Percentiles rank a stretch among this genome's conserved stretches.
Evolutionary conservation across 2,797 vertebrate species (phyloP).

Genomic region (Sebastes minor): DNA sequence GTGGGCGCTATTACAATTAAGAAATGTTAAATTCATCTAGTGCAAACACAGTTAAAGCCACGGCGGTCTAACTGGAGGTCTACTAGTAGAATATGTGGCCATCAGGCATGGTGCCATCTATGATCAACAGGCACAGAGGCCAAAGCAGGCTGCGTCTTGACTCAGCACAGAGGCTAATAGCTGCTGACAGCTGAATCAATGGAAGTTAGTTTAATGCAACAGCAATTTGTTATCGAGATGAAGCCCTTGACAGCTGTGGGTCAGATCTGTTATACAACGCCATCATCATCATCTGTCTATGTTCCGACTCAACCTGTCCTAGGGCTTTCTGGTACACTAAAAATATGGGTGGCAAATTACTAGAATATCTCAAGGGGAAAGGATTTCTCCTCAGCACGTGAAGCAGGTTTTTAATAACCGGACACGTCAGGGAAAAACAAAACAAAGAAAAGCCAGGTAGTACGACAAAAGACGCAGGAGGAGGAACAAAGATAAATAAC

Average conservation of each 20-base stretch:
- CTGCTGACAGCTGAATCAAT: slow-evolving; percentile 38
- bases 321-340: slow-evolving; percentile 3
- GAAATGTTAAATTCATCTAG: slow-evolving; percentile 14
- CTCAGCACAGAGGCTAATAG: slow-evolving; percentile 14
- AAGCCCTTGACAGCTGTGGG: slow-evolving; percentile 30
- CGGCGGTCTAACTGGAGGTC: slow-evolving; percentile 26
- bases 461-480: not conserved
- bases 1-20: not conserved
- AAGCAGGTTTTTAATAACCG: not conserved
- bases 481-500: not conserved
- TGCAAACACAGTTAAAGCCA: slow-evolving; percentile 49
- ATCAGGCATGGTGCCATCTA: slow-evolving; percentile 14
- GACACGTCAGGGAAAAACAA: not conserved
- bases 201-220: slow-evolving; percentile 39
- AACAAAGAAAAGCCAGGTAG: slow-evolving; percentile 11
- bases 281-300: slow-evolving; percentile 12
- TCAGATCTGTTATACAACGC: slow-evolving; percentile 26
- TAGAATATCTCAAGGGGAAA: not conserved
- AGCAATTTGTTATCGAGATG: slow-evolving; percentile 35
- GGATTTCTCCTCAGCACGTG: not conserved
- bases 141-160: slow-evolving; percentile 28
- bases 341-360: slow-evolving; percentile 20
- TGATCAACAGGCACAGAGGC: slow-evolving; percentile 39
- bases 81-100: slow-evolving; percentile 27
- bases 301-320: slow-evolving; percentile 19